These are phyloP conservation scores for Pogonocichla stellata DNA, from an alignment of 2,113 vertebrate species.

Conservation along the genomic window DNA sequence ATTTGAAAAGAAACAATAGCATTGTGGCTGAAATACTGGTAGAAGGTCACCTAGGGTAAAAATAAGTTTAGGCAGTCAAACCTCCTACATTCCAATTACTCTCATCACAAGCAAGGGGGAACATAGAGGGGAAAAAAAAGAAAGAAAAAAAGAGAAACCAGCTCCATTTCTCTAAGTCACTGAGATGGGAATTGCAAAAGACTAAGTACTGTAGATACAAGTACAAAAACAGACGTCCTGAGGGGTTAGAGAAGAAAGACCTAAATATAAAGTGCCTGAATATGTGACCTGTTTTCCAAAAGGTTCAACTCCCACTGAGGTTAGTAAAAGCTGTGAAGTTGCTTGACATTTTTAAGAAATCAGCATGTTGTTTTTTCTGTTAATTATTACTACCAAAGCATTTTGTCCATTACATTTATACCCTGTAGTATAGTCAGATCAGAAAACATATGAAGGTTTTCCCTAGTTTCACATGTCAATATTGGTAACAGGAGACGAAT, in stretches of 20 bases:
- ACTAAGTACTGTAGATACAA: background rate
- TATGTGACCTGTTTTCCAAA: background rate
- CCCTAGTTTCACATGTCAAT: background rate
- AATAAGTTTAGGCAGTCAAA: constrained; percentile 8
- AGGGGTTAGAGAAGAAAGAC: background rate
- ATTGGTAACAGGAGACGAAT: background rate
- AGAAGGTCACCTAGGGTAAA: constrained; percentile 38
- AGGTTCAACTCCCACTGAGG: background rate
- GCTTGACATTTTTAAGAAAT: background rate
- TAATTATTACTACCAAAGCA: background rate
- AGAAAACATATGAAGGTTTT: background rate
- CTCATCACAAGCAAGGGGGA: background rate
- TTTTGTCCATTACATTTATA: background rate
- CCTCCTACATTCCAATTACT: background rate
- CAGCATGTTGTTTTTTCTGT: background rate
- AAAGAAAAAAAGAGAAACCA: background rate
- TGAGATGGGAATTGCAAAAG: background rate
- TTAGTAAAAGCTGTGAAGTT: background rate
- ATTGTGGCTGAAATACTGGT: background rate
- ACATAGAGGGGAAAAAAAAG: background rate
- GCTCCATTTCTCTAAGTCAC: background rate
- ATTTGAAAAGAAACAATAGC: constrained; percentile 53
- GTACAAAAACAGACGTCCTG: background rate
- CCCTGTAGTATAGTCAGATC: background rate
- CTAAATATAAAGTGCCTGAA: background rate